Conservation (phyloP, 2,888 invertebrate genomes). For the Poecilobothrus nobilitatus region DNA sequence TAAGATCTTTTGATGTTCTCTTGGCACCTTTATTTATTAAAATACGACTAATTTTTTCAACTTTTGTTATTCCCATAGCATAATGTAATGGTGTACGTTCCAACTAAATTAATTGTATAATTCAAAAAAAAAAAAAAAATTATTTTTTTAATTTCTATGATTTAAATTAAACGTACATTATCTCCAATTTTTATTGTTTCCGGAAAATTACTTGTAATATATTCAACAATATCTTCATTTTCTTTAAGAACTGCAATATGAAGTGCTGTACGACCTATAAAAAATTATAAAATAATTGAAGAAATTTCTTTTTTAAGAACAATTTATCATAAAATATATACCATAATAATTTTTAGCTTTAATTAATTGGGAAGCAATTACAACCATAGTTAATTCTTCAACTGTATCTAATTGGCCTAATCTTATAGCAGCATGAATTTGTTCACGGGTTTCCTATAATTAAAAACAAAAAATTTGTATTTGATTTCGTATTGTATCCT, state of each 20-base stretch:
- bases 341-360: conserved; percentile 43
- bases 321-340: conserved; percentile 20
- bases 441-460: conserved; percentile 63
- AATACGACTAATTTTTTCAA: conserved; percentile 70
- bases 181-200: conserved; percentile 70
- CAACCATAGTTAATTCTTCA: conserved; percentile 46
- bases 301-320: too few relatives aligned
- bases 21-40: conserved; percentile 77
- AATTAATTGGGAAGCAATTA: conserved; percentile 35
- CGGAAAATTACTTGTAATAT: conserved; percentile 62
- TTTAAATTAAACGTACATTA: conserved; percentile 74
- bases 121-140: background rate
- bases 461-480: background rate
- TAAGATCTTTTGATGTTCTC: conserved; percentile 74
- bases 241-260: conserved; percentile 83
- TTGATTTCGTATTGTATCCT: background rate
- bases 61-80: conserved; percentile 79
- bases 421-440: conserved; percentile 65
- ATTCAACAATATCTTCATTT: conserved; percentile 70
- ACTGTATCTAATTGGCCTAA: conserved; percentile 55
- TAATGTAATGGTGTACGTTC: conserved; percentile 83
- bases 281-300: too few relatives aligned
- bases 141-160: too few relatives aligned
- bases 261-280: conserved; percentile 63
- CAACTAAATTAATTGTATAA: conserved; percentile 49